Evolutionary conservation across 2,888 invertebrate genomes (phyloP).

Genomic region (Eretmocerus hayati): DNA sequence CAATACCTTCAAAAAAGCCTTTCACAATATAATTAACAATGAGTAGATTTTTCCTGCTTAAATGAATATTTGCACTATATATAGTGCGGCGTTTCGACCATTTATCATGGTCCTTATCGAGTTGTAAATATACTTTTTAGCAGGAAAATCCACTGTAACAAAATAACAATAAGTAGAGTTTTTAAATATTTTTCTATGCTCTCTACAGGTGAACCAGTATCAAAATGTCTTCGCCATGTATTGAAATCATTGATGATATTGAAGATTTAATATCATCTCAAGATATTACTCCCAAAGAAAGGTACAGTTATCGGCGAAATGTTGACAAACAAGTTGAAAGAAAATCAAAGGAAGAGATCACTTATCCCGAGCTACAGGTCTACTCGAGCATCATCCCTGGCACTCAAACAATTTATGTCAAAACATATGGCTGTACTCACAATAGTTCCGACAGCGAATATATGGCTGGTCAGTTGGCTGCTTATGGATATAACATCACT

Average conservation of each 20-base stretch:
- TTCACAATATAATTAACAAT: too few relatives aligned
- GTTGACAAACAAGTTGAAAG: conserved; percentile 58
- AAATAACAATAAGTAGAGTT: too few relatives aligned
- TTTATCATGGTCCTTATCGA: too few relatives aligned
- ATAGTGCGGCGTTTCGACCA: too few relatives aligned
- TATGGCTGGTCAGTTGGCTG: conserved; percentile 91
- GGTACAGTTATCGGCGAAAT: conserved; percentile 66
- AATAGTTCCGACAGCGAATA: conserved; percentile 98
- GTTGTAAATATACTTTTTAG: too few relatives aligned
- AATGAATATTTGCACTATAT: too few relatives aligned
- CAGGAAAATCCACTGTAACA: too few relatives aligned
- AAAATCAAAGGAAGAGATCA: conserved; percentile 29
- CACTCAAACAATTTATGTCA: conserved; percentile 57
- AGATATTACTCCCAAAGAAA: conserved; percentile 71
- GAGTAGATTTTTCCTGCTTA: too few relatives aligned
- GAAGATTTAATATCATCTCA: conserved; percentile 77
- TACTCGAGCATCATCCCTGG: conserved; percentile 53
- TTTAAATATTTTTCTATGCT: too few relatives aligned
- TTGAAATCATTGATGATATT: conserved; percentile 72
- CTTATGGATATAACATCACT: conserved; percentile 79
- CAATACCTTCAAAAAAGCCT: too few relatives aligned
- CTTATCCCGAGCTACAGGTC: conserved; percentile 26
- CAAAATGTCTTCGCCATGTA: conserved; percentile 54
- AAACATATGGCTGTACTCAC: conserved; percentile 98
- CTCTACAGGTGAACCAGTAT: too few relatives aligned